Conservation (phyloP, 2,888 invertebrate species). For the Entomobrya proxima region DNA sequence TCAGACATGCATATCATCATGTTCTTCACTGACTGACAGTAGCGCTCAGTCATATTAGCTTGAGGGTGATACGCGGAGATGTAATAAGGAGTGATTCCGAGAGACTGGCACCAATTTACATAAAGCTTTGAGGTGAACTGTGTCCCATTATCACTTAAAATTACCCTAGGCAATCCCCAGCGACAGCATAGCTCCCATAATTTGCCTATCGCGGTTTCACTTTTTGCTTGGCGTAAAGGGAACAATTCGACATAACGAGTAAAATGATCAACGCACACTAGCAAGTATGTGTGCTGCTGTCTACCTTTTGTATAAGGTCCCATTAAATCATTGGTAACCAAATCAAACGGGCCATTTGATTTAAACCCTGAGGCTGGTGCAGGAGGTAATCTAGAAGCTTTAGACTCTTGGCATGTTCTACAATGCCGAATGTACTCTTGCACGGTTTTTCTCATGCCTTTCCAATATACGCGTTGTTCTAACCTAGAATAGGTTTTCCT, state of each 20-base stretch:
- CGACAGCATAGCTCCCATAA: constrained; percentile 20
- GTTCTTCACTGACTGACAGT: constrained; percentile 49
- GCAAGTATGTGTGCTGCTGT: constrained; percentile 16
- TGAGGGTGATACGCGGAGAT: constrained; percentile 63
- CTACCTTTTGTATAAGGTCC: constrained; percentile 56
- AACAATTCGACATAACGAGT: constrained; percentile 62
- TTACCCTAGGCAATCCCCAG: constrained; percentile 45
- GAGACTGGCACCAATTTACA: constrained; percentile 19
- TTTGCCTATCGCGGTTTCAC: constrained; percentile 9
- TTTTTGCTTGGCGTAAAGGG: constrained; percentile 39
- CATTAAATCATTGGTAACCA: constrained; percentile 60
- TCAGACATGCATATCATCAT: constrained; percentile 33
- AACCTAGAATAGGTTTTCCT: constrained; percentile 59
- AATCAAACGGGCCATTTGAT: constrained; percentile 35
- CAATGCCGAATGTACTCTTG: constrained; percentile 47
- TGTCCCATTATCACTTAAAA: constrained; percentile 57
- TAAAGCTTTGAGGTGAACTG: constrained; percentile 56
- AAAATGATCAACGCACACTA: constrained; percentile 54
- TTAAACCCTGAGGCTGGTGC: neutral
- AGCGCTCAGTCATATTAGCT: constrained; percentile 59
- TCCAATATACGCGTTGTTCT: constrained; percentile 59
- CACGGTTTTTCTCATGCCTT: constrained; percentile 49
- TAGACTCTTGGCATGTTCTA: constrained; percentile 56
- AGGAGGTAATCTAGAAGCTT: constrained; percentile 20
- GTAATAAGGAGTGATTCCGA: constrained; percentile 42